Base-by-base conservation (phyloP, 2,888 invertebrate species). In the Thelaira solivaga region DNA sequence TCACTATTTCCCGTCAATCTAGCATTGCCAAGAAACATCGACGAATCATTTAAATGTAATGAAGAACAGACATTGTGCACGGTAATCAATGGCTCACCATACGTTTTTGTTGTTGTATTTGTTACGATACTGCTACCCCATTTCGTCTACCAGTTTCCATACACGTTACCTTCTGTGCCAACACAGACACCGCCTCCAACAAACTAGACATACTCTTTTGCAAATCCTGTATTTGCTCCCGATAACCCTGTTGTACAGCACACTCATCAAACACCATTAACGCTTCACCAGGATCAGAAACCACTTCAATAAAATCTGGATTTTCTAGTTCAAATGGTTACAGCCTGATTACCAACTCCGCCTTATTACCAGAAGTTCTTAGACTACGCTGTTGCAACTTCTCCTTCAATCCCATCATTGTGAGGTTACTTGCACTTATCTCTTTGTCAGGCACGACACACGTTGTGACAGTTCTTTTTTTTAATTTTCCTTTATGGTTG, bases 341-440 rank as follows among this genome's bases (percentile, higher is more conserved):
- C 29, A 51, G 13, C n/a, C 49, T 51, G 20, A 26, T 31, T 13
- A 65, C 53, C 4, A 65, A 8, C 10, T 53, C 65, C 22, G 53
- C 53, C 43, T 67, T 65, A 18, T 53, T 53, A 5, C 53, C 65
- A 4, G 65, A 53, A 20, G 31, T 51, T 39, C 29, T 13, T 10
- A 26, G 4, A 18, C 29, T 20, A 16, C 39, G 39, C 16, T 4
- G 6, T 20, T 53, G 65, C 0, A 65, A 6, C 22, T 53, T 65
- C 13, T 31, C 13, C 13, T 65, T 65, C 18, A 65, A 11, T 4
- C 53, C 53, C 8, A 51, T 41, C 10, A 65, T 20, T 2, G 43
- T 20, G n/a, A n/a, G n/a, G n/a, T n/a, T n/a, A n/a, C n/a, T n/a
- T n/a, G n/a, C n/a, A n/a, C n/a, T n/a, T n/a, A n/a, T n/a, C n/a